Conservation (phyloP, 2,113 vertebrate genomes). For the Labeo rohita region DNA sequence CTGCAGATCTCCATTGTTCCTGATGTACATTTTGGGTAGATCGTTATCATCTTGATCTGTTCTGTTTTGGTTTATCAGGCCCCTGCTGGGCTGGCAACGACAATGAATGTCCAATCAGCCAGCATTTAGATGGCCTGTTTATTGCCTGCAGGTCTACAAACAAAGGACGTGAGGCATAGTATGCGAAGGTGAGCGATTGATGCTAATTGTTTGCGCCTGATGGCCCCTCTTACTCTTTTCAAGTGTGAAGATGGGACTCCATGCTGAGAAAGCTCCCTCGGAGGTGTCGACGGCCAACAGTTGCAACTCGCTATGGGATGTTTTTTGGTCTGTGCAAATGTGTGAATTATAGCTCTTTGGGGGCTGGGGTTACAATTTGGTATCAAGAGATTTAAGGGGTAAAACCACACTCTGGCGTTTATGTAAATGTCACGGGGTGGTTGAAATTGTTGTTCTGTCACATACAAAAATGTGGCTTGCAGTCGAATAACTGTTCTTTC, state of each 20-base stretch:
- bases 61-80: slow-evolving; percentile 15
- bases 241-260: slow-evolving; percentile 70
- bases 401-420: slow-evolving; percentile 40
- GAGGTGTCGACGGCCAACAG: slow-evolving; percentile 71
- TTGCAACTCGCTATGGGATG: slow-evolving; percentile 60
- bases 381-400: slow-evolving; percentile 46
- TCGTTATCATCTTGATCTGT: slow-evolving; percentile 37
- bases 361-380: slow-evolving; percentile 53
- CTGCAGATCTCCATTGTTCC: slow-evolving; percentile 22
- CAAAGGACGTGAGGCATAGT: slow-evolving; percentile 51
- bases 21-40: slow-evolving; percentile 36
- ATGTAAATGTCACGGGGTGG: slow-evolving; percentile 39
- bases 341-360: slow-evolving; percentile 51
- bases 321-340: slow-evolving; percentile 51
- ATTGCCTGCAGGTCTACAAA: slow-evolving; percentile 31
- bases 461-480: slow-evolving; percentile 51
- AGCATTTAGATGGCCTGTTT: slow-evolving; percentile 5
- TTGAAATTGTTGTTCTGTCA: slow-evolving; percentile 52
- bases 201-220: slow-evolving; percentile 5
- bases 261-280: slow-evolving; percentile 66
- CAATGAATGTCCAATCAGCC: not conserved
- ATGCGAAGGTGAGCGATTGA: slow-evolving; percentile 4
- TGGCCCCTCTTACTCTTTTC: slow-evolving; percentile 59
- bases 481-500: slow-evolving; percentile 48
- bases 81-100: not conserved